Base-by-base conservation (phyloP, 2,113 vertebrate genomes). In the Corythornis vintsioides region DNA sequence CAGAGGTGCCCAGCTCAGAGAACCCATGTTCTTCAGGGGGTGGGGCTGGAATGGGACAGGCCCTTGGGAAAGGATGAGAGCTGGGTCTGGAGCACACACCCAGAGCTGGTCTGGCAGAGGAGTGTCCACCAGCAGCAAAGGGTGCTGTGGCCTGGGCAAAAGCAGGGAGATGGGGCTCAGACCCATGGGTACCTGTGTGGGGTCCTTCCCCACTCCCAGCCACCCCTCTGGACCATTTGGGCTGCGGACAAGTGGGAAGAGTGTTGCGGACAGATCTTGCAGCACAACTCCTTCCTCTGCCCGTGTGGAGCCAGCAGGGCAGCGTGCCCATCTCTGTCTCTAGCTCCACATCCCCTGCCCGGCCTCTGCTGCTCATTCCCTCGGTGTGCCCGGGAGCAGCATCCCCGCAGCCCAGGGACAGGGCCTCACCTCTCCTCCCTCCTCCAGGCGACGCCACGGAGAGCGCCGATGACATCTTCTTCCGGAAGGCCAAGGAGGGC, bases 401-500 rank as follows among this genome's bases (percentile, higher is more conserved):
- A 7, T 74, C 9, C 79, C 5, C 25, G 2, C 40, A 29, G 38
- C 40, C 55, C 4, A 1, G 10, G 67, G 43, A n/a, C 33, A 0
- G 0, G 1, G 4, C 2, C 1, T 38, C 24, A 5, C 35, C 15
- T 31, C 61, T 67, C 13, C 43, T 31, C 4, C 59, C 7, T 53
- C 0, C 79, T 53, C 0, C 79, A 99, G 99, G 99, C 0, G 98
- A 99, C 1, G 99, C 98, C 19, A 98, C 94, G 0, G 99, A 99
- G 95, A 99, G 98, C 5, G 98, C 99, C 0, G 99, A 99, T 31
- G 99, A 99, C 48, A 98, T 98, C 53, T 99, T 99, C 63, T 98
- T 99, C 92, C 98, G 99, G 1, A 98, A 98, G 0, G 99, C 99
- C 56, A 98, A 97, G 93, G 98, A 99, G 84, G 99, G 99, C 61